phyloP scores from a whole-genome alignment of 2,113 vertebrate species.

The Galeopterus variegatus region DNA sequence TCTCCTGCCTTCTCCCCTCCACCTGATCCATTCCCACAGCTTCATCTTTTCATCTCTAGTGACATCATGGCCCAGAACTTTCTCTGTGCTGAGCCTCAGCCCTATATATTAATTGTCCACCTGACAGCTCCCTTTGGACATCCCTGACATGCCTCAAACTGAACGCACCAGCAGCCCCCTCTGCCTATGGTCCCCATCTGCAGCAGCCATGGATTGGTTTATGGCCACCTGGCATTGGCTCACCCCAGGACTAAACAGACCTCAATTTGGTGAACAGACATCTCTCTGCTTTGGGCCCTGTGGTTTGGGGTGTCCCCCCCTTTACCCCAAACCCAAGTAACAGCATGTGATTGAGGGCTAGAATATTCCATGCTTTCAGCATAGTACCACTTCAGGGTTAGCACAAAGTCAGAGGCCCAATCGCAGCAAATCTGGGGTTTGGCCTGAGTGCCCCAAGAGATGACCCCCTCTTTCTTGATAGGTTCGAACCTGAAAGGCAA shows the following conservation, averaged over 20 bases:
- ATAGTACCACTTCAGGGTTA: neutral
- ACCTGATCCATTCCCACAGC: neutral
- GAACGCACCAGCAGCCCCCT: rapidly evolving
- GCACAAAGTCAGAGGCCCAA: neutral
- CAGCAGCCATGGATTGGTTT: neutral
- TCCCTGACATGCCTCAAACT: neutral
- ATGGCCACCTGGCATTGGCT: neutral
- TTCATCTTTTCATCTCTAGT: neutral
- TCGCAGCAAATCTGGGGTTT: neutral
- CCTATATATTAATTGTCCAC: neutral
- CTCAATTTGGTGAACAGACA: neutral
- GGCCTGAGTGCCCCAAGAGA: neutral
- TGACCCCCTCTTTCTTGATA: neutral
- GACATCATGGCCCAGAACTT: neutral
- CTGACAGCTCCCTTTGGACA: neutral
- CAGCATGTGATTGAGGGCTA: neutral
- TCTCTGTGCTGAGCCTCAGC: neutral
- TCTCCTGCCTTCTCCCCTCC: neutral
- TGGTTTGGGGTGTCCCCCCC: neutral
- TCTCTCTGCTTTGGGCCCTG: neutral
- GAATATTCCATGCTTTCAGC: constrained; percentile 8
- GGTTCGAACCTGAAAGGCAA: neutral
- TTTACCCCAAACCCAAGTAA: neutral
- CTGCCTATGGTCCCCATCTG: neutral
- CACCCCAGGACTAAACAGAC: neutral